Evolutionary conservation across 1,140 invertebrate genomes (phyloP).

Genomic region (Heterodera schachtii): DNA sequence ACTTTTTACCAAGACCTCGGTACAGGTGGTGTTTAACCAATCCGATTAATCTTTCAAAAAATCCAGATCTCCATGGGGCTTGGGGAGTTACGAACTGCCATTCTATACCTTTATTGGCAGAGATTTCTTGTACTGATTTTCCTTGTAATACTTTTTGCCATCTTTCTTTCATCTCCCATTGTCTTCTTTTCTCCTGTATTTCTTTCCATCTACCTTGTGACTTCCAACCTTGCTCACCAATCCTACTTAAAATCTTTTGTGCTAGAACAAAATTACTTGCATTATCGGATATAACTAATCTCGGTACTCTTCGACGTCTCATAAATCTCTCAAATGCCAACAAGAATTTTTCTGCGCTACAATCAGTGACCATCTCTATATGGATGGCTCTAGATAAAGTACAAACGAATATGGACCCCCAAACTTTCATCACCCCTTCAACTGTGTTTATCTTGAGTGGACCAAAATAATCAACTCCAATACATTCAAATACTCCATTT

Average conservation of each 20-base stretch:
- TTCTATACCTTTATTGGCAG: conserved; percentile 5
- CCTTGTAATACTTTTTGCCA: conserved; percentile 3
- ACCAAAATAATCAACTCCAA: conserved; percentile 12
- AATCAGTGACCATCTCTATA: conserved; percentile 4
- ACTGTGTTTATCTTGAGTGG: background rate
- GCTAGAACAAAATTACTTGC: conserved; percentile 5
- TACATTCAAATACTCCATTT: background rate
- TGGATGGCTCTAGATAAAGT: conserved; percentile 1
- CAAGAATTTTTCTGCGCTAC: background rate
- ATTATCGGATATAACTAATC: conserved; percentile 1
- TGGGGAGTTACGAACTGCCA: conserved; percentile 4
- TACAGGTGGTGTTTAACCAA: conserved; percentile 2
- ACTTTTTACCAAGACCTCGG: background rate
- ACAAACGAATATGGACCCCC: conserved; percentile 8
- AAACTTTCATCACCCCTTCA: conserved; percentile 4
- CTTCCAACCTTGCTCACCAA: background rate
- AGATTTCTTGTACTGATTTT: background rate
- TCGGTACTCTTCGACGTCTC: background rate
- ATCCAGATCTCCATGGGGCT: conserved; percentile 4
- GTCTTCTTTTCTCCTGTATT: background rate
- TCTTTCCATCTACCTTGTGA: too few species aligned
- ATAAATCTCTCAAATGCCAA: conserved; percentile 9
- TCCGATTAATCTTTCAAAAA: conserved; percentile 8
- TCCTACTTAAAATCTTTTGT: background rate
- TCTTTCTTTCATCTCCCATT: background rate